Base-by-base conservation (phyloP, 2,888 invertebrate genomes). In the Oscheius sp. region DNA sequence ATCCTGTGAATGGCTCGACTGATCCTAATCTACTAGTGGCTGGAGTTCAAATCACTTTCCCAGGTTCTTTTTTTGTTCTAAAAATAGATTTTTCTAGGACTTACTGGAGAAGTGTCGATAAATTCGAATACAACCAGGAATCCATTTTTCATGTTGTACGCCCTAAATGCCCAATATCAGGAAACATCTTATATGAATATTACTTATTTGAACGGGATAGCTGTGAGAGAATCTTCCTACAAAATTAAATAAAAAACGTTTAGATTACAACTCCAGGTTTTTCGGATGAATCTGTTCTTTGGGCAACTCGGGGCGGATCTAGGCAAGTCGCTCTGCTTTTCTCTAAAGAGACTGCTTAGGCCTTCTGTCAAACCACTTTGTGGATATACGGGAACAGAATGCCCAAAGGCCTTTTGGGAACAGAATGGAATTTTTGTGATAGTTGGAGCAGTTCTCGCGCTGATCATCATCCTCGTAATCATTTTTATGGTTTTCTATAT, bases 21-120 rank as follows among this genome's bases (percentile, higher is more conserved):
- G 52, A 72, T 31, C 48, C 48, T 1, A 25, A 48, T 17, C 8
- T 10, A 6, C 42, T 76, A 4, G 55, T 42, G 23, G 45, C 65
- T 4, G 71, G 69, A 1, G 70, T 76, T 68, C 70, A 71, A 17
- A 25, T 68, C 23, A 65, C 39, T n/a, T 76, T 76, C 34, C 29
- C 25, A 23, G 75, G 75, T 73, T 34, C 1, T 0, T 50, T 45
- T 10, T 6, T 10, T n/a, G 4, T 12, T 34, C n/a, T 23, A 27
- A 39, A 39, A 27, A 31, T 23, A 20, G 25, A 50, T 17, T 33
- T 48, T 48, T 67, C 3, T 55, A 75, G 79, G 79, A 3, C 64
- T 76, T 0, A 73, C 75, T 10, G 79, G 79, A 15, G 74, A 75
- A 58, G 79, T 79, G 2, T 55, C 70, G 3, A 79, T 79, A 10